Percentiles rank a stretch among this genome's conserved stretches.
Conservation (phyloP, 2,888 invertebrate species). For the Macrosiphum euphorbiae region DNA sequence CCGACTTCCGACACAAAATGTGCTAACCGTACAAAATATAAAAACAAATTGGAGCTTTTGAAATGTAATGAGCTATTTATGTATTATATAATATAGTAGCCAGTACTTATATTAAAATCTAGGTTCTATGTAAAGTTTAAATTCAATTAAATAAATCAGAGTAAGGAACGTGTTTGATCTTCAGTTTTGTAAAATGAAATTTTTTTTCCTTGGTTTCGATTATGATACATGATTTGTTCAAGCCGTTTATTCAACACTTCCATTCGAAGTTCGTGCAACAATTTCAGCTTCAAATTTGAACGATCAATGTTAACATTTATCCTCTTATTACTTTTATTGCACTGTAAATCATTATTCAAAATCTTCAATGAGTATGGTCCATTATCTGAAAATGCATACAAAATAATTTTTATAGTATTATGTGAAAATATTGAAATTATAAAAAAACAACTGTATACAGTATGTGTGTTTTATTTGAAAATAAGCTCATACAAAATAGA, state of each 20-base stretch:
- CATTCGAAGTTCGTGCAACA: constrained; percentile 37
- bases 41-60: not conserved
- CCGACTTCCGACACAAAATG: not conserved
- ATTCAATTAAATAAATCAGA: not conserved
- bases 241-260: constrained; percentile 25
- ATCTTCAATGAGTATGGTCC: not conserved
- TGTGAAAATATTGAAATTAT: not conserved
- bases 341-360: not conserved
- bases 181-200: not conserved
- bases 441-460: not conserved
- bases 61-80: not conserved
- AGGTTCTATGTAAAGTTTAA: not conserved
- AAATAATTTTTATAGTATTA: not conserved
- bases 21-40: not conserved
- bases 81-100: not conserved
- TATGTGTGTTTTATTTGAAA: not conserved
- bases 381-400: constrained; percentile 34
- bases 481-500: constrained; percentile 13
- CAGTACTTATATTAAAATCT: too few relatives aligned
- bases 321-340: not conserved
- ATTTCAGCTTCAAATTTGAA: not conserved
- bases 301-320: not conserved
- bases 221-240: constrained; percentile 5
- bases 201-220: not conserved
- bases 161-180: not conserved